phyloP scores from a whole-genome alignment of 1,140 invertebrate species.

The Thaumetopoea pityocampa region DNA sequence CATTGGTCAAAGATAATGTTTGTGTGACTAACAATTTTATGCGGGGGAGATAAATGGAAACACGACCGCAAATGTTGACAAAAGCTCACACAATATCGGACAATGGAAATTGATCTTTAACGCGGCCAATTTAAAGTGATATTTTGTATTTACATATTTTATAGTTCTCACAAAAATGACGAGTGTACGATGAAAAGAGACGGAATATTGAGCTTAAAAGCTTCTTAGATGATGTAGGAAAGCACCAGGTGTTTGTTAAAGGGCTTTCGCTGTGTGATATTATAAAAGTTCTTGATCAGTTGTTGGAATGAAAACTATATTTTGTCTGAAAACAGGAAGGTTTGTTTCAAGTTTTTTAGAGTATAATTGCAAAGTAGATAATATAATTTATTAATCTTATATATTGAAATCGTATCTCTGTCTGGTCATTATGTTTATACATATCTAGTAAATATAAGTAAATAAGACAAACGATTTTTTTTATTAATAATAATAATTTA shows the following conservation, averaged over 20 bases:
- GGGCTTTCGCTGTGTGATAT: constrained; percentile 28
- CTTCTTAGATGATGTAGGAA: constrained; percentile 29
- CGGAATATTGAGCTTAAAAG: constrained; percentile 31
- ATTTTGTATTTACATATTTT: constrained; percentile 2
- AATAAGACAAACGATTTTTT: no score
- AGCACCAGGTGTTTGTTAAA: constrained; percentile 29
- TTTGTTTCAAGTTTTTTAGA: no score
- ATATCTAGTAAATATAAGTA: no score
- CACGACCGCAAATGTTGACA: constrained; percentile 69
- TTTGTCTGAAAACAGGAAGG: constrained; percentile 10
- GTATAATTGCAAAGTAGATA: no score
- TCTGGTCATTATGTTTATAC: no score
- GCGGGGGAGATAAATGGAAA: constrained; percentile 67
- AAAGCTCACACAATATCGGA: constrained; percentile 20
- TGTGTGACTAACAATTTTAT: constrained; percentile 61
- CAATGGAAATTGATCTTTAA: constrained; percentile 27
- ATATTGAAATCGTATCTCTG: no score
- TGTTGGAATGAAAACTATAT: constrained; percentile 7
- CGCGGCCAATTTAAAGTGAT: background rate
- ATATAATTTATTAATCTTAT: no score
- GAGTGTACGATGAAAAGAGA: constrained; percentile 34
- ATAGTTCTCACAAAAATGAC: constrained; percentile 18
- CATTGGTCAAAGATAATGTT: constrained; percentile 73
- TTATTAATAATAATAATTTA: no score
- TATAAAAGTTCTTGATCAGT: no score